phyloP scores from a whole-genome alignment of 1,140 invertebrate species.

The Bombus pascuorum region DNA sequence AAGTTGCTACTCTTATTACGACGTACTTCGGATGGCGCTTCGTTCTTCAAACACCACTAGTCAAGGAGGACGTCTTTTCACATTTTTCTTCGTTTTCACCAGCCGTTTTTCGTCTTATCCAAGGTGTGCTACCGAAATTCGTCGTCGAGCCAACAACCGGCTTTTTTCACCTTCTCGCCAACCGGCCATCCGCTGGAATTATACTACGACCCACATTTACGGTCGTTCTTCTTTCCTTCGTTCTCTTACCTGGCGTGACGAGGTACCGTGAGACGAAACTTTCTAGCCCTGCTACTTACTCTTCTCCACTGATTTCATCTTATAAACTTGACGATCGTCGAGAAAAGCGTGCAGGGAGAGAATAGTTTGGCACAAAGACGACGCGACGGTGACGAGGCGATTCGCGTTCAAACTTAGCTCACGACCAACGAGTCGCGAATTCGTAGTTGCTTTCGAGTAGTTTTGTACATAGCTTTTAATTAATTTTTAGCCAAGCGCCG shows the following conservation, averaged over 20 bases:
- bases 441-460: not conserved
- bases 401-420: not conserved
- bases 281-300: not conserved
- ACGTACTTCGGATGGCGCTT: not conserved
- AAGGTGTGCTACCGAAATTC: not conserved
- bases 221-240: not conserved
- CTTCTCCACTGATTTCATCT: not conserved
- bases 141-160: not conserved
- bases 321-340: not conserved
- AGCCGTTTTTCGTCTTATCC: not conserved
- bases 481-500: not conserved
- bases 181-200: not conserved
- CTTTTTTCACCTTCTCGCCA: not conserved
- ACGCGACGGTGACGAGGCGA: not conserved
- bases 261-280: not conserved
- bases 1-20: constrained; percentile 39
- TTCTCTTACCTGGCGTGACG: not conserved
- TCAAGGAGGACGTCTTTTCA: not conserved
- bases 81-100: not conserved
- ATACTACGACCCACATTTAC: constrained; percentile 13
- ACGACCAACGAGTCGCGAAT: not conserved
- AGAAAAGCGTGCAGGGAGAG: not conserved
- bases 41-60: not conserved
- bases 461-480: not conserved
- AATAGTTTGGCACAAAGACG: constrained; percentile 2